Evolutionary conservation across 2,888 invertebrate species (phyloP), one percentile per base, ranked within the genome.

Genomic region (Yponomeuta plumbellus): DNA sequence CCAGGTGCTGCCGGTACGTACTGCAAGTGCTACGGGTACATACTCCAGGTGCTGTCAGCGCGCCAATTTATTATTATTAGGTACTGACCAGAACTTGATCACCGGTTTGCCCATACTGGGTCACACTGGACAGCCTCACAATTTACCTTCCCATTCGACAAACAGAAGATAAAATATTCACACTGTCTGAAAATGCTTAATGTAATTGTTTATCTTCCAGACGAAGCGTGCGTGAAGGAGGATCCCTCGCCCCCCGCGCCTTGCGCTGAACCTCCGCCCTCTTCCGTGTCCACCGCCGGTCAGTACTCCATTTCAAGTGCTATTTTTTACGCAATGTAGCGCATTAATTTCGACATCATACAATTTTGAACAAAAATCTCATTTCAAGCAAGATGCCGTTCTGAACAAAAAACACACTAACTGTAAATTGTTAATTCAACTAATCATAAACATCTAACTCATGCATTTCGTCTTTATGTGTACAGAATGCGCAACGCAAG

Each of bases 61-160:
- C 2, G 11, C 20, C n/a, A n/a, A n/a, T n/a, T n/a, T n/a, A n/a
- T n/a, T n/a, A n/a, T n/a, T n/a, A n/a, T n/a, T n/a, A n/a, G n/a
- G n/a, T n/a, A n/a, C n/a, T n/a, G n/a, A n/a, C n/a, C n/a, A n/a
- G n/a, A n/a, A n/a, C n/a, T n/a, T n/a, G n/a, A n/a, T n/a, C n/a
- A n/a, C n/a, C n/a, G n/a, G n/a, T n/a, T n/a, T n/a, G n/a, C n/a
- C n/a, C n/a, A n/a, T n/a, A n/a, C n/a, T n/a, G n/a, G n/a, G n/a
- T n/a, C n/a, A n/a, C n/a, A n/a, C n/a, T n/a, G n/a, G 22, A 13
- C 65, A 26, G 11, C 8, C 64, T 44, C 44, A 44, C 39, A 64
- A n/a, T 62, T 1, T 34, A 62, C 26, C 61, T 22, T 61, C 13
- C 21, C 23, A 34, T 34, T 34, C 34, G 8, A 34, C 8, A 6